phyloP scores from a whole-genome alignment of 2,113 vertebrate genomes.

The Pleuronectes platessa region DNA sequence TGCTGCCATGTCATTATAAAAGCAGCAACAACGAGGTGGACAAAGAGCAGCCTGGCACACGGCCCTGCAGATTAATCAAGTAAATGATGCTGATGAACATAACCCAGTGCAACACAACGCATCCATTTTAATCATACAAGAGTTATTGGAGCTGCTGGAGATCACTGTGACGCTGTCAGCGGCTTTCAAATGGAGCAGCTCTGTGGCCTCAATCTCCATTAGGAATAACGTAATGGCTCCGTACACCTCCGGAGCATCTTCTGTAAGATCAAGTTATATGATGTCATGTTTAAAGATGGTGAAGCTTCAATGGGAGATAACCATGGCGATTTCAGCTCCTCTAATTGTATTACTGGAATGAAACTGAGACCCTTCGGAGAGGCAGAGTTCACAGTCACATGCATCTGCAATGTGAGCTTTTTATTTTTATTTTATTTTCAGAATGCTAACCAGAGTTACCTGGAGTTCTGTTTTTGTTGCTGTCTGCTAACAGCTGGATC shows the following conservation, averaged over 20 bases:
- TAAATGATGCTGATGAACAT: conserved; percentile 10
- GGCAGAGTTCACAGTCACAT: background rate
- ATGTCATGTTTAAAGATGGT: background rate
- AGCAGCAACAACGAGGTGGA: conserved; percentile 11
- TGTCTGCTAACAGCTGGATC: background rate
- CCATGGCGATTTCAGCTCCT: conserved; percentile 2
- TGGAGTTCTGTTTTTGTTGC: background rate
- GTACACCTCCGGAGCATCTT: background rate
- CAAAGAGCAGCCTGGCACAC: background rate
- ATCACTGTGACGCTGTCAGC: background rate
- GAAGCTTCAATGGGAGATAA: background rate
- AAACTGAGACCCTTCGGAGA: background rate
- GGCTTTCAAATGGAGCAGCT: background rate
- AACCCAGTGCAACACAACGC: background rate
- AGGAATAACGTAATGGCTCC: background rate
- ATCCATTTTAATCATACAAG: background rate
- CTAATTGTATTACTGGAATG: background rate
- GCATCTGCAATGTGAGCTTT: background rate
- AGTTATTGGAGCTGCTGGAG: background rate
- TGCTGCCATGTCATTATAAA: conserved; percentile 39
- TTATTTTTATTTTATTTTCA: background rate
- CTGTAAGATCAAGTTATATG: background rate
- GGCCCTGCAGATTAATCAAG: background rate
- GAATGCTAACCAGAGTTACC: background rate
- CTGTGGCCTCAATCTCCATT: background rate